Percentiles rank a stretch among this genome's conserved stretches.
Evolutionary conservation across 2,888 invertebrate species (phyloP).

Genomic region (Embidobia sp.): DNA sequence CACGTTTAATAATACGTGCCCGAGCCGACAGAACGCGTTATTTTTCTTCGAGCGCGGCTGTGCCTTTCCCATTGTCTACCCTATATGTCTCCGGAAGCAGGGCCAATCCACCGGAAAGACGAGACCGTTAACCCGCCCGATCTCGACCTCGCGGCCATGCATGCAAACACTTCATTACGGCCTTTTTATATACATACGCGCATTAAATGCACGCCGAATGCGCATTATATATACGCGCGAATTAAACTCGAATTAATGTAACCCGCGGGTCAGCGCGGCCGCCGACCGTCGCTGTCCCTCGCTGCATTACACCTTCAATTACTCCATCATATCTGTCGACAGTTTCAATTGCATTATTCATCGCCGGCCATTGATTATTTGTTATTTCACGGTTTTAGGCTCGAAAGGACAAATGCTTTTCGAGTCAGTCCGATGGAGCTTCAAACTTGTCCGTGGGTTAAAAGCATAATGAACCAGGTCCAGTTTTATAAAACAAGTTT

Average conservation of each 20-base stretch:
- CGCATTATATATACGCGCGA: slow-evolving; percentile 61
- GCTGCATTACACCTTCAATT: slow-evolving; percentile 51
- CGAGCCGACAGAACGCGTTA: slow-evolving; percentile 56
- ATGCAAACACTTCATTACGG: slow-evolving; percentile 78
- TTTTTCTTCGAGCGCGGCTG: slow-evolving; percentile 53
- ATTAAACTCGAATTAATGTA: slow-evolving; percentile 57
- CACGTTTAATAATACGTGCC: slow-evolving; percentile 75
- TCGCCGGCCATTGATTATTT: slow-evolving; percentile 35
- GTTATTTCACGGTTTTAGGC: slow-evolving; percentile 46
- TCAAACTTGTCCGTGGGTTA: slow-evolving; percentile 26
- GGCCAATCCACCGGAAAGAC: slow-evolving; percentile 81
- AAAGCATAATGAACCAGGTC: too few species aligned
- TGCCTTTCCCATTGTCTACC: slow-evolving; percentile 79
- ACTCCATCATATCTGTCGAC: slow-evolving; percentile 53
- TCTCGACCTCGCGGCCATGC: slow-evolving; percentile 79
- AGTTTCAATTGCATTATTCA: slow-evolving; percentile 58
- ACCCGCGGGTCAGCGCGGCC: slow-evolving; percentile 54
- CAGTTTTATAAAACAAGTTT: too few species aligned
- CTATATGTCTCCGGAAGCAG: slow-evolving; percentile 82
- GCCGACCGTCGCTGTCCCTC: slow-evolving; percentile 25
- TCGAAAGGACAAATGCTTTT: slow-evolving; percentile 30
- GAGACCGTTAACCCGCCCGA: slow-evolving; percentile 81
- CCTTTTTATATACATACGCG: slow-evolving; percentile 73
- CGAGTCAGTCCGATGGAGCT: too few species aligned
- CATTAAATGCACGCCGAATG: slow-evolving; percentile 67